A percentile compares a stretch with the other conserved stretches of the same genome.
Evolutionary conservation across 2,888 invertebrate species (phyloP).

Genomic region (Eupithecia pulchellata): DNA sequence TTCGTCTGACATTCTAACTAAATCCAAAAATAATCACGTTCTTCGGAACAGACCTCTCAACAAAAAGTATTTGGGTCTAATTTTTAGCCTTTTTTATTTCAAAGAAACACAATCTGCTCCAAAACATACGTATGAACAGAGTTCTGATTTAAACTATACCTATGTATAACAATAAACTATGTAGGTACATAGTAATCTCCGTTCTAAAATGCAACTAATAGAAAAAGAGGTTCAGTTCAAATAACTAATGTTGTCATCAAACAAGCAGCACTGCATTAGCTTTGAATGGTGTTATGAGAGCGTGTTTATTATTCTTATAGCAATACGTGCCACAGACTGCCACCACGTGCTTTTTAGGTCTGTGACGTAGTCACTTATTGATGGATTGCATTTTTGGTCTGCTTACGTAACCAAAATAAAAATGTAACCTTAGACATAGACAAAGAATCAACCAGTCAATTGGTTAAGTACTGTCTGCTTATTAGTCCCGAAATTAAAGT

Average conservation of each 20-base stretch:
- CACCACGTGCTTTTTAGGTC: conserved; percentile 24
- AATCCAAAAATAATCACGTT: not conserved
- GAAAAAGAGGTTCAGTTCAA: not conserved
- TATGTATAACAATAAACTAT: no score
- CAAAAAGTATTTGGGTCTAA: no score
- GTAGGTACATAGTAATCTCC: no score
- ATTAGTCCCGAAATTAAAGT: conserved; percentile 39
- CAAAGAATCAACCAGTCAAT: conserved; percentile 15
- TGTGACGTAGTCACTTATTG: conserved; percentile 20
- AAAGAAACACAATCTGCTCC: not conserved
- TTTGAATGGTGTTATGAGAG: conserved; percentile 8
- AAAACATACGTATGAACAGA: not conserved
- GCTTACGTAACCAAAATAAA: conserved; percentile 4
- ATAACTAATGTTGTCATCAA: not conserved
- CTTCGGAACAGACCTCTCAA: not conserved
- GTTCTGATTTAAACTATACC: not conserved
- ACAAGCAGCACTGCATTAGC: not conserved
- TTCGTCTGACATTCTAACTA: not conserved
- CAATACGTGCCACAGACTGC: not conserved
- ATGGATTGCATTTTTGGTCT: conserved; percentile 7
- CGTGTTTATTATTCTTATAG: conserved; percentile 20
- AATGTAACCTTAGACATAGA: conserved; percentile 8
- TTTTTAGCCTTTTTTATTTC: no score
- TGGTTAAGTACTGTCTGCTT: conserved; percentile 35
- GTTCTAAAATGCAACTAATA: not conserved